phyloP scores from a whole-genome alignment of 2,113 vertebrate species.

The Ifrita kowaldi region DNA sequence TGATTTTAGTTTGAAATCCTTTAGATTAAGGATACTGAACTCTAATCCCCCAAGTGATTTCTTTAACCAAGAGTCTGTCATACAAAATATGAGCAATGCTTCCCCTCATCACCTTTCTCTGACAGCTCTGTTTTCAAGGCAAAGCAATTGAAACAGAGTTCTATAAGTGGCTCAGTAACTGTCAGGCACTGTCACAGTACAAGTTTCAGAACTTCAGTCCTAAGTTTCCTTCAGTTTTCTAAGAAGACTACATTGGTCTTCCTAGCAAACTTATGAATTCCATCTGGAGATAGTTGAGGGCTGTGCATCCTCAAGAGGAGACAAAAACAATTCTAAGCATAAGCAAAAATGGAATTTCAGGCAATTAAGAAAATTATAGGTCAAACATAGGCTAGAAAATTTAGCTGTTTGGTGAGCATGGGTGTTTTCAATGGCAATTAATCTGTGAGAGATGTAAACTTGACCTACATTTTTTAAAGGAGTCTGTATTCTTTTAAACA shows the following conservation, averaged over 20 bases:
- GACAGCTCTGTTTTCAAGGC: neutral
- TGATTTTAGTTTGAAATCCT: neutral
- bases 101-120: neutral
- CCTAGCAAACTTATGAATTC: neutral
- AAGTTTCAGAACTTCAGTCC: neutral
- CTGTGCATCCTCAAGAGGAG: neutral
- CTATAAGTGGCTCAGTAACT: neutral
- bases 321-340: neutral
- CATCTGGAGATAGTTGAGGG: neutral
- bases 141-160: neutral
- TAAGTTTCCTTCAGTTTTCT: neutral
- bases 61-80: neutral
- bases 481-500: rapidly evolving
- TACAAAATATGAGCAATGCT: neutral
- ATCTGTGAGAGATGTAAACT: neutral
- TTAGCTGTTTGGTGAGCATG: neutral
- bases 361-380: neutral
- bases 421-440: neutral
- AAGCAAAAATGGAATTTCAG: neutral
- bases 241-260: neutral
- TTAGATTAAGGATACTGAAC: neutral
- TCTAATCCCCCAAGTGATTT: neutral
- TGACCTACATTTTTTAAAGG: neutral
- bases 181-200: neutral
- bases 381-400: neutral